Conservation (phyloP, 2,888 invertebrate species). For the Drosophila trichaetosa region DNA sequence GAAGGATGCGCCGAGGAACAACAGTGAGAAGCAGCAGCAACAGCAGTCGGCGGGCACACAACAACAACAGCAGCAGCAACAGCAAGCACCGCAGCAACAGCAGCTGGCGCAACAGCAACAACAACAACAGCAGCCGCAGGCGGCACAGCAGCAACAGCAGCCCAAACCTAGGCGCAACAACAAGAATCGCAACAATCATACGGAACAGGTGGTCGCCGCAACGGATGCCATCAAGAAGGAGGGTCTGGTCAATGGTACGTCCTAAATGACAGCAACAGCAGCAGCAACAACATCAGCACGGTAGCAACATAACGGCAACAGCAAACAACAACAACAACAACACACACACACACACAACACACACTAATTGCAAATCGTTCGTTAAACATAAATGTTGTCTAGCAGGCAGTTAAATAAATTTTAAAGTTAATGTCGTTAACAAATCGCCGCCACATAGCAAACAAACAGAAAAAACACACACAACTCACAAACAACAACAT, state of each 20-base stretch:
- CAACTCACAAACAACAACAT: conserved; percentile 33
- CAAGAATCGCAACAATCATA: conserved; percentile 81
- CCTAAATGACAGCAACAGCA: conserved; percentile 70
- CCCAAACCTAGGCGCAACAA: conserved; percentile 83
- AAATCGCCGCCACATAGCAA: conserved; percentile 49
- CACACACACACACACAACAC: conserved; percentile 23
- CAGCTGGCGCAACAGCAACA: conserved; percentile 58
- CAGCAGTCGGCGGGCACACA: conserved; percentile 65
- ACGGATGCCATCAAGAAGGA: conserved; percentile 83
- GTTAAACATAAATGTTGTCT: conserved; percentile 52
- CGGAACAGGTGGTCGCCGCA: conserved; percentile 70
- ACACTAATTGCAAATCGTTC: conserved; percentile 56
- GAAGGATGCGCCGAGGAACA: conserved; percentile 67
- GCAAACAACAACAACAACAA: conserved; percentile 7
- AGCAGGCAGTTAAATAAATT: conserved; percentile 51
- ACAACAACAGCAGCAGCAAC: conserved; percentile 62
- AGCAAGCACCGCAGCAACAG: conserved; percentile 41
- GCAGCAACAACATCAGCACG: conserved; percentile 24
- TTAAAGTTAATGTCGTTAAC: conserved; percentile 57
- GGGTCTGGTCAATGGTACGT: conserved; percentile 84
- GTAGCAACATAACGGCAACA: conserved; percentile 13
- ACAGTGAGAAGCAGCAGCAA: conserved; percentile 74
- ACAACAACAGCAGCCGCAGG: conserved; percentile 55
- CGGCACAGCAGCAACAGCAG: conserved; percentile 65
- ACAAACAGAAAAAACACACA: conserved; percentile 35